Percentiles rank a stretch among this genome's conserved stretches.
Evolutionary conservation across 1,140 invertebrate species (phyloP).

Genomic region (Scaptomyza pallida): DNA sequence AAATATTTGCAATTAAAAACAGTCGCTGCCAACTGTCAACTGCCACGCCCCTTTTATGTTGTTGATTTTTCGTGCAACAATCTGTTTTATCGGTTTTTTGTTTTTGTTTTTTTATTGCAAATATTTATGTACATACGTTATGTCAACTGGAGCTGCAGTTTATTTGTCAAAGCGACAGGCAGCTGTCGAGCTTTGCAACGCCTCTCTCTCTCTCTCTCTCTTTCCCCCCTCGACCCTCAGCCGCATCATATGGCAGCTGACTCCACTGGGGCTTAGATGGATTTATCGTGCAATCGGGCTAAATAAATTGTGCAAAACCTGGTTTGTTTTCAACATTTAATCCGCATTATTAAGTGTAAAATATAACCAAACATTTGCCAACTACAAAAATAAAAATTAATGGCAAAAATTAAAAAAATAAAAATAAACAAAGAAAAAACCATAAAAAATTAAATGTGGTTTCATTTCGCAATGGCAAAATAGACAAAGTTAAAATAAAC

Average conservation of each 20-base stretch:
- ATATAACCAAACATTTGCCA: constrained; percentile 30
- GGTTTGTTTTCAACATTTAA: neutral
- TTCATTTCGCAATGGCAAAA: no score
- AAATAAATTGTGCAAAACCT: constrained; percentile 58
- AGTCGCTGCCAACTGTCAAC: constrained; percentile 38
- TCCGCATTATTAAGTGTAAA: constrained; percentile 26
- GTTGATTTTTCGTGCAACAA: constrained; percentile 44
- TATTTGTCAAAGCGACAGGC: constrained; percentile 70
- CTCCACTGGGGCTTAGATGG: constrained; percentile 63
- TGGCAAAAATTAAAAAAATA: no score
- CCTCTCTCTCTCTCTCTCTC: constrained; percentile 5
- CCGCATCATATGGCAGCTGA: neutral
- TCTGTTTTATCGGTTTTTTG: constrained; percentile 54
- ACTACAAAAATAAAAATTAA: no score
- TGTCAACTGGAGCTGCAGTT: constrained; percentile 57
- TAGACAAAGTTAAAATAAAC: no score
- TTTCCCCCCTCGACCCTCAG: neutral
- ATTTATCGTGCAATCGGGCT: constrained; percentile 62
- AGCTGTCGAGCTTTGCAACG: constrained; percentile 46
- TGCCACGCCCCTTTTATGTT: constrained; percentile 18
- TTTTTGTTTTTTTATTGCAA: constrained; percentile 39
- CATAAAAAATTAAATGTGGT: no score
- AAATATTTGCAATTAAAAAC: constrained; percentile 63
- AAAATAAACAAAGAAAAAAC: no score
- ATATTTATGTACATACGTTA: constrained; percentile 64